Evolutionary conservation across 2,888 invertebrate species (phyloP), one percentile per base, ranked within the genome.

Genomic region (Alitta virens): DNA sequence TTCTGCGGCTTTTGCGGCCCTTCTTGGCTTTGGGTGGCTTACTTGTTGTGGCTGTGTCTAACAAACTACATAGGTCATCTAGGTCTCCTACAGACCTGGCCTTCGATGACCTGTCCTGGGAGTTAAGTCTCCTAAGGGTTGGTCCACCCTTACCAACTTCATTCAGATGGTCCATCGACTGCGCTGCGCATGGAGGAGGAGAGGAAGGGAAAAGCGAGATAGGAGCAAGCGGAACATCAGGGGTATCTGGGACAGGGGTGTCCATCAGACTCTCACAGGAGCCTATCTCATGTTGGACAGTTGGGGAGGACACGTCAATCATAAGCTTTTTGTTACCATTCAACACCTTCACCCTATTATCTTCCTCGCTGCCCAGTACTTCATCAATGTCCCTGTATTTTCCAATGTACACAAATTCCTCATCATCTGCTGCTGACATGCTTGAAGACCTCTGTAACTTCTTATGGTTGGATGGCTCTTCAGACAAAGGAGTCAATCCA

Each of bases 191-290:
- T 62, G 7, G 60, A 55, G 42, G 63, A 51, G 59, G 49, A 49
- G 46, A 50, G 52, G 24, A 59, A 24, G 60, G 49, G 49, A 63
- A 67, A 1, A 60, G 53, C 27, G 63, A 63, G n/a, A 57, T 46
- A 18, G 70, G 70, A 2, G 65, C 56, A 33, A 70, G 61, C 16
- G 70, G 70, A n/a, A 65, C 27, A 40, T 70, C 70, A n/a, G 68
- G 68, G 9, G 70, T 70, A 49, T 65, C 64, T 12, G 70, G 70
- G n/a, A 70, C 70, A 9, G 70, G 70, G 14, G 70, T 66, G 56
- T 70, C 70, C 61, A 70, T 46, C n/a, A 70, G 55, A 56, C 68
- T 70, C 27, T 69, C 68, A 18, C 61, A 61, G 25, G 70, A 70
- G n/a, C 62, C 60, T 40, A 56, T 25, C 14, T 56, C 51, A 26